A percentile compares a stretch with the other conserved stretches of the same genome.
Conservation (phyloP, 37 sponge, comb jelly and placozoan genomes). For the Halichondria panicea region DNA sequence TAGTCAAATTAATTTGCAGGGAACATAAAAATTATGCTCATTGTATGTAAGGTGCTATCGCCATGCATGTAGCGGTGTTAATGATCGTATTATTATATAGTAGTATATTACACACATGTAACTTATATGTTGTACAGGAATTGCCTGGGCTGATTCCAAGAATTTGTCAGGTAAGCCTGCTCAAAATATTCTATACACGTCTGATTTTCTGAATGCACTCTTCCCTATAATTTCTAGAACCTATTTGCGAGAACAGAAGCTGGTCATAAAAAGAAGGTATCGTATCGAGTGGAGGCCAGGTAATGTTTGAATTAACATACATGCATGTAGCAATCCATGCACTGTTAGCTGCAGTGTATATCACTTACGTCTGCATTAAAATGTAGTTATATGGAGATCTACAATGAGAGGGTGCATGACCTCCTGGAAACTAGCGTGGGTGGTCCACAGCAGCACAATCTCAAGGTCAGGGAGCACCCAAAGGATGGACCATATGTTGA, state of each 20-base stretch:
- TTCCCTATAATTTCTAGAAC: too few relatives aligned
- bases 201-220: too few relatives aligned
- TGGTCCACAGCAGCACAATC: constrained; percentile 19
- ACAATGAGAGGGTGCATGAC: constrained; percentile 89
- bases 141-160: constrained; percentile 73
- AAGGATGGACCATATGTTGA: constrained; percentile 91
- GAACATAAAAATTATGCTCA: background rate
- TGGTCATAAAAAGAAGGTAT: too few relatives aligned
- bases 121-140: constrained; percentile 22
- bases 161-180: constrained; percentile 79
- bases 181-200: too few relatives aligned
- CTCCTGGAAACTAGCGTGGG: constrained; percentile 25
- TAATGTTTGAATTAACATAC: too few relatives aligned
- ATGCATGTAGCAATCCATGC: too few relatives aligned
- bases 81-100: background rate
- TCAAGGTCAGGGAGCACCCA: constrained; percentile 88
- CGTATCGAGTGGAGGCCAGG: too few relatives aligned
- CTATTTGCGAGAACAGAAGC: too few relatives aligned
- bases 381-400: constrained; percentile 87
- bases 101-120: background rate
- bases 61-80: background rate
- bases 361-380: background rate
- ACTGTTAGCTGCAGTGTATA: too few relatives aligned
- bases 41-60: background rate
- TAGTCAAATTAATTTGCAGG: constrained; percentile 1